A percentile compares a stretch with the other conserved stretches of the same genome.
Evolutionary conservation across 23 tunicate species (phyloP).

Genomic region (Diplosoma virens): DNA sequence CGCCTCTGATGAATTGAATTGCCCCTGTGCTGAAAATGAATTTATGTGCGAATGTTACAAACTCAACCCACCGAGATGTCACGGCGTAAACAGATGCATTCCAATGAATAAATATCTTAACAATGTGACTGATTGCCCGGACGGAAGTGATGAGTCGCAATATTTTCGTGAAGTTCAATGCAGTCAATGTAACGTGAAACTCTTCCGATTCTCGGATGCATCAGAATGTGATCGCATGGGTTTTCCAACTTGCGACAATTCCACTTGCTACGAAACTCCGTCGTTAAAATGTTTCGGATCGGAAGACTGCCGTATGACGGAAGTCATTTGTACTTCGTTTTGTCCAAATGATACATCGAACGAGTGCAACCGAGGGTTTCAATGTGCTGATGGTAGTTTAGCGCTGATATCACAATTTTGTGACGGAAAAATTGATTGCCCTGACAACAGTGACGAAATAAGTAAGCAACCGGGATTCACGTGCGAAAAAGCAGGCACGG

Average conservation of each 20-base stretch:
- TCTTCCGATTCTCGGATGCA: neutral
- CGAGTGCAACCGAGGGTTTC: neutral
- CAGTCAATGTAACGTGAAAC: neutral
- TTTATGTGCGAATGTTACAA: conserved; percentile 1
- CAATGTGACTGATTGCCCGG: neutral
- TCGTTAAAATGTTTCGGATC: neutral
- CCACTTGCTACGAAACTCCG: neutral
- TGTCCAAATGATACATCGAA: neutral
- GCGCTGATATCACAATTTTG: conserved; percentile 3
- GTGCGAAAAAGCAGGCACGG: neutral
- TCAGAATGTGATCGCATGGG: neutral
- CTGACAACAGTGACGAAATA: conserved; percentile 25
- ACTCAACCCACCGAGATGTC: neutral
- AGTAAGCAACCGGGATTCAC: neutral
- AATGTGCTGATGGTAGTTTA: conserved; percentile 7
- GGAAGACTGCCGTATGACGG: neutral
- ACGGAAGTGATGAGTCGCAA: conserved; percentile 9
- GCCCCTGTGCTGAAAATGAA: neutral
- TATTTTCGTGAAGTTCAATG: neutral
- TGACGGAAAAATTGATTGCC: conserved; percentile 14
- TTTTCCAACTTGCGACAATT: neutral
- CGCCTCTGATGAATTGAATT: neutral
- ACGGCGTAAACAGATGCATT: neutral
- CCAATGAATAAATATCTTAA: neutral
- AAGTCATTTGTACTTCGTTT: conserved; percentile 20